Base-by-base conservation (phyloP, 2,797 vertebrate genomes). In the Macropodus opercularis region DNA sequence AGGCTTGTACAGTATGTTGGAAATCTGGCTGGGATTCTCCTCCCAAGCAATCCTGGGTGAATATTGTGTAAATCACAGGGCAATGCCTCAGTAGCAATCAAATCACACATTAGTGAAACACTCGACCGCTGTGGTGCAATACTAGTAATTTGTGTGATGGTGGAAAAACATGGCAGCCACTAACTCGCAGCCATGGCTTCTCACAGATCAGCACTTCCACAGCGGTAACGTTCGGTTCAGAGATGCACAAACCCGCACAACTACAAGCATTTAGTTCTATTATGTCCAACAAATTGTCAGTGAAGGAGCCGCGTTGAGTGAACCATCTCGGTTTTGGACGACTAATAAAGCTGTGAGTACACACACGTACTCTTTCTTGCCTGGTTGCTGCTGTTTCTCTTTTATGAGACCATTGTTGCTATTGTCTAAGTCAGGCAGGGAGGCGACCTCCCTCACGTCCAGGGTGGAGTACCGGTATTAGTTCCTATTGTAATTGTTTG, bases 341-440 rank as follows among this genome's bases (percentile, higher is more conserved):
- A 39, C 10, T 18, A 49, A 47, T 63, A 21, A 39, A 29, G 50
- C 48, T 52, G 62, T 57, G 68, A 71, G 53, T 49, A 39, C 41
- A 77, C 53, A 54, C 52, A 24, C 46, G 24, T 18, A 29, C 50
- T 26, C 66, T 57, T 58, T 77, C 42, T 35, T 75, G 42, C 40
- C 17, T 67, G 75, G 81, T 75, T 70, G 75, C 69, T 88, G 74
- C 66, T 79, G 69, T 69, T 87, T 74, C 63, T 79, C 69, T 73
- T 70, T 72, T 76, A 35, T 63, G 26, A 66, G 56, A 50, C 65
- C 65, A 53, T 78, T 79, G 72, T 82, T 67, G 63, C 79, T 54
- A 69, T 84, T 87, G 83, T 86, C 69, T 32, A 18, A 61, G 63
- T 80, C 64, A 70, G 61, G 60, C 42, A 48, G 73, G 81, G 79